Conservation (phyloP, 2,888 invertebrate genomes). For the Drosophila phalerata region DNA sequence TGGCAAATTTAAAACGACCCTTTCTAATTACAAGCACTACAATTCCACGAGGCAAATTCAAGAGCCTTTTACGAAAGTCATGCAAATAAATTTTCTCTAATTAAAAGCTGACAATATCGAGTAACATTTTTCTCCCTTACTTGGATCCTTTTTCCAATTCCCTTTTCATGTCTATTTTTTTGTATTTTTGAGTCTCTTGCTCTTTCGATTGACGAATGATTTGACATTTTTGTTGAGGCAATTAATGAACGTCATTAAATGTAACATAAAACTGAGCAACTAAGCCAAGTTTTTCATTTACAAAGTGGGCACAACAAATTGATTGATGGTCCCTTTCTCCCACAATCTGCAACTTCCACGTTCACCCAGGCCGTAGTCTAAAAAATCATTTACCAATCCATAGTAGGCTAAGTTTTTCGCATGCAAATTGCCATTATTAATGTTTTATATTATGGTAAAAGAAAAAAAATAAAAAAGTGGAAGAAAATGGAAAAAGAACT, state of each 20-base stretch:
- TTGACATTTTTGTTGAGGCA: conserved; percentile 60
- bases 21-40: conserved; percentile 48
- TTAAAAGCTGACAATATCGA: conserved; percentile 67
- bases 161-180: conserved; percentile 12
- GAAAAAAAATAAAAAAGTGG: conserved; percentile 19
- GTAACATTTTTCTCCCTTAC: conserved; percentile 28
- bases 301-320: conserved; percentile 60
- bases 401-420: conserved; percentile 20
- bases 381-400: conserved; percentile 42
- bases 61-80: conserved; percentile 56
- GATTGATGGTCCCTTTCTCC: conserved; percentile 53
- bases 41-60: conserved; percentile 32
- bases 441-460: conserved; percentile 62
- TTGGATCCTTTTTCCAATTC: neutral
- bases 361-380: neutral
- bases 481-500: conserved; percentile 30
- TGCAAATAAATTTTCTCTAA: conserved; percentile 69
- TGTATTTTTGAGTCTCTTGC: conserved; percentile 17
- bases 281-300: conserved; percentile 61
- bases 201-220: conserved; percentile 59
- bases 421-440: conserved; percentile 73
- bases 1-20: conserved; percentile 32
- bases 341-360: neutral
- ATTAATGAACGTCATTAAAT: conserved; percentile 71
- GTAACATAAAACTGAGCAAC: conserved; percentile 57